These are phyloP conservation scores for Chauna torquata DNA, from an alignment of 2,113 vertebrate species.

Conservation along the genomic window DNA sequence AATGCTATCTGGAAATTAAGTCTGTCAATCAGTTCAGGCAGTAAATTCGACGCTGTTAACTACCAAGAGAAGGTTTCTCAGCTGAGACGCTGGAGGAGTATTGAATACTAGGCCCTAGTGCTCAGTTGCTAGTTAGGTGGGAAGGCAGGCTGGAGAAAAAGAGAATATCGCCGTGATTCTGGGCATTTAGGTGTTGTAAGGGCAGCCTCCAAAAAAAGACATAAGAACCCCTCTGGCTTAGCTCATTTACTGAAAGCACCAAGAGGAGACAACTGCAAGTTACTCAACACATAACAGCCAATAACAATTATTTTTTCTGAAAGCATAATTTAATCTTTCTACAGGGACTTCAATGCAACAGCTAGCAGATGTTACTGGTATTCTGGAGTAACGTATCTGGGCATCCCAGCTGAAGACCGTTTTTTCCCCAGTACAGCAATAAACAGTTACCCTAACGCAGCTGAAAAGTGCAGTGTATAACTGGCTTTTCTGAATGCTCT, in stretches of 20 bases:
- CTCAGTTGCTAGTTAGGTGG: background rate
- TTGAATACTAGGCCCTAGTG: background rate
- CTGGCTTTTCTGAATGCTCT: background rate
- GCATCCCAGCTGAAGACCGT: background rate
- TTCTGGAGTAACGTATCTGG: background rate
- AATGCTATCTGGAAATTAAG: background rate
- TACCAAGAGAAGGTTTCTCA: background rate
- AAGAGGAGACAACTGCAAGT: background rate
- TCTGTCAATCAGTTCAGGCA: background rate
- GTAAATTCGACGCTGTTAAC: background rate
- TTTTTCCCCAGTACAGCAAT: background rate
- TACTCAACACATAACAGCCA: background rate
- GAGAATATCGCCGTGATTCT: background rate
- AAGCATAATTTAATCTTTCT: background rate
- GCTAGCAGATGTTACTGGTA: background rate
- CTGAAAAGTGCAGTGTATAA: background rate
- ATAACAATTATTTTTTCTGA: background rate
- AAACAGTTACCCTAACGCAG: background rate
- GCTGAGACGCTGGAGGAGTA: background rate
- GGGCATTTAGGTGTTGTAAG: background rate
- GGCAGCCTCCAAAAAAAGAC: background rate
- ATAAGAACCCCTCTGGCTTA: background rate
- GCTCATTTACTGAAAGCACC: background rate
- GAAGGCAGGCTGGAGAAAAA: background rate
- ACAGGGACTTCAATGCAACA: background rate